These are phyloP conservation scores for Pteruthius melanotis DNA, from an alignment of 2,113 vertebrate species.

Conservation along the genomic window DNA sequence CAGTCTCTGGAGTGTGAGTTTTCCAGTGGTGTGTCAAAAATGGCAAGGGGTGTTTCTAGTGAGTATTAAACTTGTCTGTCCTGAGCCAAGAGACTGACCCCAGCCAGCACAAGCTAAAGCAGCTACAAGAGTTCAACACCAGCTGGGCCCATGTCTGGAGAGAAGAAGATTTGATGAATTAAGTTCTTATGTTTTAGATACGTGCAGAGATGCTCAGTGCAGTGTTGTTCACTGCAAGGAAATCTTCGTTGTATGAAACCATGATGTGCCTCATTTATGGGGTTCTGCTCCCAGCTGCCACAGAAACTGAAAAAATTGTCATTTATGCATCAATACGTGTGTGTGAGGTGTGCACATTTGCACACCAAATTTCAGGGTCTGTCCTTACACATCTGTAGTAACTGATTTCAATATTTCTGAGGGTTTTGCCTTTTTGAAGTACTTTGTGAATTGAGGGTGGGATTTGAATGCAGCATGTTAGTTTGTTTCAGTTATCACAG, in stretches of 20 bases:
- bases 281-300: neutral
- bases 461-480: neutral
- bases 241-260: neutral
- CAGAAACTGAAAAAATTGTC: neutral
- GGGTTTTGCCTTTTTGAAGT: neutral
- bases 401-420: neutral
- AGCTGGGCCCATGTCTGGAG: neutral
- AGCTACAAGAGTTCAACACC: neutral
- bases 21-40: conserved; percentile 59
- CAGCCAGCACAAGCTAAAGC: neutral
- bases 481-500: conserved; percentile 38
- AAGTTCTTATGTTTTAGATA: neutral
- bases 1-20: neutral
- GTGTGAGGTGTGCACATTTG: neutral
- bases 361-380: neutral
- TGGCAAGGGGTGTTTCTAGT: neutral
- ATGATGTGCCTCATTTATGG: neutral
- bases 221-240: neutral
- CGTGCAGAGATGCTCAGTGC: neutral
- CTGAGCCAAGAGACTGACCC: conserved; percentile 33
- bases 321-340: neutral
- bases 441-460: neutral
- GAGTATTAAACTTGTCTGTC: neutral
- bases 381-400: neutral
- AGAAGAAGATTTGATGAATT: neutral